Percentiles rank a stretch among this genome's conserved stretches.
These are phyloP conservation scores for Tychaedon coryphoeus DNA, from an alignment of 2,113 vertebrate genomes.

Conservation along the genomic window DNA sequence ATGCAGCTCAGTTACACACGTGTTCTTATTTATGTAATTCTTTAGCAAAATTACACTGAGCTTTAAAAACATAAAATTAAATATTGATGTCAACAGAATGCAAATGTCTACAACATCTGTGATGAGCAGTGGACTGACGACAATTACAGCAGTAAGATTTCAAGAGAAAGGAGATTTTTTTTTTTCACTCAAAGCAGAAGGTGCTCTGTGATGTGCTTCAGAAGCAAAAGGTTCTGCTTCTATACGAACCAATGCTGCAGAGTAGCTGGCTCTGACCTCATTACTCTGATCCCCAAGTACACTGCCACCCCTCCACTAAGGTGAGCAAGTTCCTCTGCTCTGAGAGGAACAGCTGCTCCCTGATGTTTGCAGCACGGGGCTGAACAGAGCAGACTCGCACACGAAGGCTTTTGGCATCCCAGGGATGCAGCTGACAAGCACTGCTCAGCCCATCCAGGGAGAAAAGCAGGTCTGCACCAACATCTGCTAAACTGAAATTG, in stretches of 20 bases:
- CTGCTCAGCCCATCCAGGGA: not conserved
- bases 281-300: too few relatives aligned
- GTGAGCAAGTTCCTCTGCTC: fast-evolving
- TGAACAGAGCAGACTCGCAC: fast-evolving
- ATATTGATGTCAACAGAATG: conserved; percentile 40
- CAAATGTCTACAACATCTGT: conserved; percentile 52
- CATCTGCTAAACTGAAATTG: not conserved
- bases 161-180: not conserved
- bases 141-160: not conserved
- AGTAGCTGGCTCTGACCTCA: not conserved
- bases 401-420: not conserved
- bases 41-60: conserved; percentile 50
- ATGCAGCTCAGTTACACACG: conserved; percentile 47
- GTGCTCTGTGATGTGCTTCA: not conserved
- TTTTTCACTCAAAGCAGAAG: not conserved
- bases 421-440: not conserved
- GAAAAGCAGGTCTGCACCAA: not conserved
- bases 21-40: conserved; percentile 68
- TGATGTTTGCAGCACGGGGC: too few relatives aligned
- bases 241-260: not conserved
- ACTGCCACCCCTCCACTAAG: fast-evolving
- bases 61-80: conserved; percentile 52
- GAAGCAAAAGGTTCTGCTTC: not conserved
- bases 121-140: not conserved
- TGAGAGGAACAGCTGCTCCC: not conserved